These are phyloP conservation scores for Phalacrocorax pelagicus DNA, from an alignment of 2,113 vertebrate species.

Conservation along the genomic window DNA sequence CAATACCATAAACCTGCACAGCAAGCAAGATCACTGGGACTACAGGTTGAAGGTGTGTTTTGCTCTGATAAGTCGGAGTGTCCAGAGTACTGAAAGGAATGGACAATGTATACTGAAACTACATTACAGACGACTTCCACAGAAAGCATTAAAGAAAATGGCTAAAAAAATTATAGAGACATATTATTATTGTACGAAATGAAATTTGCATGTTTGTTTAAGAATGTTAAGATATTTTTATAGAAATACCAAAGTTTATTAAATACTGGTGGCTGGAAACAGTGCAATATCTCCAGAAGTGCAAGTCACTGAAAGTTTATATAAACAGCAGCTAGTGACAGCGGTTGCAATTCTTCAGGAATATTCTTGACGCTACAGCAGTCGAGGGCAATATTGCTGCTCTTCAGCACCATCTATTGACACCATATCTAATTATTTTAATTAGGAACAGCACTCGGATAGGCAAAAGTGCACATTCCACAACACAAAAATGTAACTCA, in stretches of 20 bases:
- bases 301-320: background rate
- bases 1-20: background rate
- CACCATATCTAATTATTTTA: background rate
- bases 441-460: background rate
- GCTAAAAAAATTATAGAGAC: background rate
- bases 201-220: background rate
- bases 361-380: background rate
- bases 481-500: background rate
- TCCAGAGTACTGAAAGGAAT: background rate
- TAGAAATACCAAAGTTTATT: background rate
- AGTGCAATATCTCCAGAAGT: background rate
- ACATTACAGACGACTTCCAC: background rate
- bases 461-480: background rate
- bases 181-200: background rate
- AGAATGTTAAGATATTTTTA: background rate
- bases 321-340: background rate
- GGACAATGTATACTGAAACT: background rate
- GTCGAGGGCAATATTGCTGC: background rate
- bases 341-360: background rate
- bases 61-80: background rate
- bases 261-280: background rate
- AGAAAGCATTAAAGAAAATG: background rate
- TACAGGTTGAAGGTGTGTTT: background rate
- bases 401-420: constrained; percentile 2
- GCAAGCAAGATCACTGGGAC: background rate